Evolutionary conservation across 2,888 invertebrate genomes (phyloP).

Genomic region (Polyommatus iphigenia): DNA sequence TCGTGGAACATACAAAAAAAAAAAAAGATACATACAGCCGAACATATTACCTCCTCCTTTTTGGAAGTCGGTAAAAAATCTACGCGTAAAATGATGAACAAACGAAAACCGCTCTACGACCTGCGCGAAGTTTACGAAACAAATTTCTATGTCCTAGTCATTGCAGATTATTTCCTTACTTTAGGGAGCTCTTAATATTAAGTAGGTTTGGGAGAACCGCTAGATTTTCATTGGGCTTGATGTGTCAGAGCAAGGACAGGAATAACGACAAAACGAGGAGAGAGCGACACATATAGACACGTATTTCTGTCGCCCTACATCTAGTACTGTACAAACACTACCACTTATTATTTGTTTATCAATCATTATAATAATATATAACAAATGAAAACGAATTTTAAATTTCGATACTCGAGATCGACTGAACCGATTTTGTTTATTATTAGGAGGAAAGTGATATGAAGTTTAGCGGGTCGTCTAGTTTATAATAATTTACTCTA

Average conservation of each 20-base stretch:
- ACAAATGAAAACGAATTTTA: no score
- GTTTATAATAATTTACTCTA: no score
- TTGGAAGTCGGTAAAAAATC: no score
- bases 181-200: not conserved
- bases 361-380: no score
- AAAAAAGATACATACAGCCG: no score
- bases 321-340: not conserved
- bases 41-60: no score
- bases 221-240: not conserved
- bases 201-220: not conserved
- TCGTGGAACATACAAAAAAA: no score
- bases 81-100: no score
- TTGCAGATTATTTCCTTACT: not conserved
- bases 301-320: not conserved
- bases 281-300: constrained; percentile 1
- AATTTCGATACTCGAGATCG: no score
- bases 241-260: not conserved
- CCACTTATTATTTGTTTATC: not conserved
- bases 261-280: constrained; percentile 6
- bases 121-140: not conserved
- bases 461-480: no score
- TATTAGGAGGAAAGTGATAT: no score
- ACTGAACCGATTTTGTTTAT: no score
- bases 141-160: not conserved
- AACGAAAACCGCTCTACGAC: not conserved